phyloP scores from a whole-genome alignment of 2,888 invertebrate species.

The Abrostola tripartita region DNA sequence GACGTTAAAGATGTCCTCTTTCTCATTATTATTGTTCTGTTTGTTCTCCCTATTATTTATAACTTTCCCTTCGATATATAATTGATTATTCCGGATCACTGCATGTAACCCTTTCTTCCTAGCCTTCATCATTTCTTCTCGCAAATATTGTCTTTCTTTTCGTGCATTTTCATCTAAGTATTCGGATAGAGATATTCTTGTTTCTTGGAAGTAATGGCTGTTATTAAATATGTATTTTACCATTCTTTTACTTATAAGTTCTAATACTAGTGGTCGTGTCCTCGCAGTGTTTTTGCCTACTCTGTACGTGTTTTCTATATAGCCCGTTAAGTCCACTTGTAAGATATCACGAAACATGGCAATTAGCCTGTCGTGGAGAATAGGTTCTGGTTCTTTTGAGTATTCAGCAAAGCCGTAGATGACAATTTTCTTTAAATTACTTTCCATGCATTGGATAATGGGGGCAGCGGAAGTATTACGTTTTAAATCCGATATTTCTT shows the following conservation, averaged over 20 bases:
- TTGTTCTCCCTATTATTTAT: background rate
- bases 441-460: background rate
- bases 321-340: conserved; percentile 1
- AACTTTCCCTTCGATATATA: background rate
- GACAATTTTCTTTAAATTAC: conserved; percentile 5
- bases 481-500: conserved; percentile 1
- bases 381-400: background rate
- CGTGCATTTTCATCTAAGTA: conserved; percentile 1
- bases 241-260: conserved; percentile 3
- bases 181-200: conserved; percentile 10
- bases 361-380: background rate
- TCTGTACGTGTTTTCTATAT: conserved; percentile 9
- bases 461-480: background rate
- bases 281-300: background rate
- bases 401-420: conserved; percentile 9
- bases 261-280: conserved; percentile 1
- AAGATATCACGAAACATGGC: background rate
- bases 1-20: background rate
- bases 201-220: background rate
- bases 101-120: conserved; percentile 3
- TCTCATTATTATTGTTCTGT: background rate
- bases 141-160: background rate
- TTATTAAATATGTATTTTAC: background rate
- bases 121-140: background rate
- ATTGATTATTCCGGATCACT: background rate